Evolutionary conservation across 2,113 vertebrate genomes (phyloP), one percentile per base, ranked within the genome.

Genomic region (Cyphomyrus plagiostoma): DNA sequence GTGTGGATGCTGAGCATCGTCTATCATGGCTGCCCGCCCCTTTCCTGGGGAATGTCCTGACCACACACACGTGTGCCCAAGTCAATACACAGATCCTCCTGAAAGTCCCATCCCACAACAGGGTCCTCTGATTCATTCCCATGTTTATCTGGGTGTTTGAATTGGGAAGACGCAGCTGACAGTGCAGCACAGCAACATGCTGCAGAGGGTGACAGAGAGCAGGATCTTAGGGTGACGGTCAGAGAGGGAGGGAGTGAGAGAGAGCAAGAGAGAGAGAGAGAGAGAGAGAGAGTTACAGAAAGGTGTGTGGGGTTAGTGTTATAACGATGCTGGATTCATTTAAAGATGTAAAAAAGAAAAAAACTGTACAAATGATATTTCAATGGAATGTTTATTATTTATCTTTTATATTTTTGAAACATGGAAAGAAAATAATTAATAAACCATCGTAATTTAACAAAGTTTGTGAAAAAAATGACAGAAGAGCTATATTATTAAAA

Each of bases 331-430:
- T 95, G 94, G 93, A 93, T 92, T 92, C 90, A 89, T 94, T 95
- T 95, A 94, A 84, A 91, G 84, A 91, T 94, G 93, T 95, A 93
- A 94, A 91, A 91, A 92, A 90, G 90, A 90, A 92, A 93, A 92
- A 86, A 88, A 93, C 92, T 95, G 94, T 95, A 95, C 91, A 94
- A 96, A 95, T 94, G 95, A 95, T 95, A 95, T 96, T 95, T 95
- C 93, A 95, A 94, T 94, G 94, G 96, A 96, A 96, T 96, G 95
- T 96, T 95, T 95, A 95, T 95, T 95, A 94, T 95, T 96, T 96
- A 94, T 90, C 92, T 95, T 96, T 96, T 96, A 93, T 95, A 95
- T 95, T 95, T 96, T 95, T 95, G 92, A 95, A 95, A 95, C 91
- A 92, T 95, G 93, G 94, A 94, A 94, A 95, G 91, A 95, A 94